Conservation (phyloP, 2,888 invertebrate genomes). For the Lithophane ornitopus region DNA sequence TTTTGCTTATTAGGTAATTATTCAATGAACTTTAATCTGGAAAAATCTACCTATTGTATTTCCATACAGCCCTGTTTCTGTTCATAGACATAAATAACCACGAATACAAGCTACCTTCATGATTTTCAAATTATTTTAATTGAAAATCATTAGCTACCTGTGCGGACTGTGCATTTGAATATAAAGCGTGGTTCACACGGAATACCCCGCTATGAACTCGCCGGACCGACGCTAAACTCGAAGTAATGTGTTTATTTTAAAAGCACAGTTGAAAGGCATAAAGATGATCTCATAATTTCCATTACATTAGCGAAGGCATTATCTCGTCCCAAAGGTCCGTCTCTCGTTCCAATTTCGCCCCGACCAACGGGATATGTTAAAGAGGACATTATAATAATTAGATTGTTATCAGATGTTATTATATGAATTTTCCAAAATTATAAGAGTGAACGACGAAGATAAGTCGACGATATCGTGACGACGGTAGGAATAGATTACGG, state of each 20-base stretch:
- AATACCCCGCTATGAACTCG: conserved; percentile 72
- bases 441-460: conserved; percentile 86
- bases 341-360: conserved; percentile 84
- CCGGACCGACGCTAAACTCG: conserved; percentile 66
- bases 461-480: conserved; percentile 88
- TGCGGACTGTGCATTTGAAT: conserved; percentile 67
- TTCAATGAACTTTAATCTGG: conserved; percentile 8
- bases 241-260: conserved; percentile 88
- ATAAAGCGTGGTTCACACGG: conserved; percentile 71
- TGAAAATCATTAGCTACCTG: conserved; percentile 74
- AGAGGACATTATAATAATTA: conserved; percentile 90
- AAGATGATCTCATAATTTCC: conserved; percentile 87
- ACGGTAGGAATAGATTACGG: conserved; percentile 88
- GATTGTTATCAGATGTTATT: conserved; percentile 90
- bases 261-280: conserved; percentile 85
- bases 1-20: conserved; percentile 12
- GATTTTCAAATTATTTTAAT: conserved; percentile 71
- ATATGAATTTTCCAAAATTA: conserved; percentile 89
- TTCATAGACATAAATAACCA: conserved; percentile 18
- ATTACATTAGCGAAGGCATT: conserved; percentile 87
- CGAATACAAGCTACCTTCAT: conserved; percentile 58
- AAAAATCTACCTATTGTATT: conserved; percentile 1
- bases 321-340: conserved; percentile 81
- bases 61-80: neutral
- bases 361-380: conserved; percentile 88